Percentiles rank a stretch among this genome's conserved stretches.
Evolutionary conservation across 2,888 invertebrate genomes (phyloP).

Genomic region (Drosophila phalerata): DNA sequence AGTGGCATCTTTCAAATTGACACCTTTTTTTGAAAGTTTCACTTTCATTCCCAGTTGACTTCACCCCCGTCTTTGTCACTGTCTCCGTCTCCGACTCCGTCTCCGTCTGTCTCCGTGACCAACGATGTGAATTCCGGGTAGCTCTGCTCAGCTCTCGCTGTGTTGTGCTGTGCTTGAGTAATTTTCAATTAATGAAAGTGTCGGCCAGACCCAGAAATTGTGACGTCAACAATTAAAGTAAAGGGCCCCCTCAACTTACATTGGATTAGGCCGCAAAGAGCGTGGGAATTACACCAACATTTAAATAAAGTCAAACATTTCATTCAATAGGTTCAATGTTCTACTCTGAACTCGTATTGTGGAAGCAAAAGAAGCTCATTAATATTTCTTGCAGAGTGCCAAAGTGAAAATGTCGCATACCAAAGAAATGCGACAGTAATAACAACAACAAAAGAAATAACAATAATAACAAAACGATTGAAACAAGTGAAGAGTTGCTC

Average conservation of each 20-base stretch:
- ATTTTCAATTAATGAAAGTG: conserved; percentile 80
- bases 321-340: conserved; percentile 58
- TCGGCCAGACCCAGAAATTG: conserved; percentile 22
- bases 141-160: conserved; percentile 28
- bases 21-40: conserved; percentile 75
- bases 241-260: conserved; percentile 40
- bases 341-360: conserved; percentile 26
- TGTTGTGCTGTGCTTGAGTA: conserved; percentile 63
- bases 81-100: conserved; percentile 10
- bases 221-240: conserved; percentile 65
- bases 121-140: conserved; percentile 61
- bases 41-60: conserved; percentile 65
- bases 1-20: conserved; percentile 65
- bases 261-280: conserved; percentile 22
- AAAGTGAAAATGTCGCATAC: conserved; percentile 83
- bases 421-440: conserved; percentile 45
- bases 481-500: conserved; percentile 23
- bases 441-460: conserved; percentile 49
- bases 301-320: conserved; percentile 29
- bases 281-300: conserved; percentile 44
- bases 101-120: conserved; percentile 12
- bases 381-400: conserved; percentile 71
- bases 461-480: conserved; percentile 44
- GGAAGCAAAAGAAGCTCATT: conserved; percentile 60
- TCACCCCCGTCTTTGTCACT: not conserved